Evolutionary conservation across 2,113 vertebrate genomes (phyloP), one percentile per base, ranked within the genome.

Genomic region (Mobula birostris): DNA sequence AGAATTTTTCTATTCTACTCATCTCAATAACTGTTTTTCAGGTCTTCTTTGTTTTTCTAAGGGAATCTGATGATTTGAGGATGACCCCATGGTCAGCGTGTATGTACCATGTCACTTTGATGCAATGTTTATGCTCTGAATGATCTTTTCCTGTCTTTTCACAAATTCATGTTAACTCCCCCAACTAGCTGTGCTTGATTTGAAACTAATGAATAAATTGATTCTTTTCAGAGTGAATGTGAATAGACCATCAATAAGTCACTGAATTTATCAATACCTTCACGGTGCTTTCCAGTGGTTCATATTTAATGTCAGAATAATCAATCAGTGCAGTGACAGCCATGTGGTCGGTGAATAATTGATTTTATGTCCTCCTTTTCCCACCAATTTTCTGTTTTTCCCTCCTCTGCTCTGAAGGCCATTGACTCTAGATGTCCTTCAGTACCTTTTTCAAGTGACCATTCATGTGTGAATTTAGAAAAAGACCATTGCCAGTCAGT

Each of bases 221-320:
- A 83, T 83, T 83, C 40, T 56, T 83, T 83, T 56, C 80, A 83
- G 40, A 58, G 19, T 83, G 80, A 83, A 21, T 83, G 48, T 83
- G 80, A 58, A 27, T 83, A 83, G 80, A 58, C 80, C 80, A 21
- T 83, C 80, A 83, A 58, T 83, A 83, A 40, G 80, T 83, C 80
- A 40, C 80, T 24, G 48, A 24, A 83, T 83, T 56, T 24, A 83
- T 83, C 80, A 83, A 83, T 83, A 83, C 11, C 48, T 83, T 83
- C 80, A 83, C 19, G 24, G 48, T 7, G 4, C 8, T 24, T 58
- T 27, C 48, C 48, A 83, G 8, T 56, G 80, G 8, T 15, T 58
- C 48, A 83, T 83, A 83, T 83, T 83, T 83, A 83, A 83, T 83
- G 40, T 56, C 80, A 83, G 48, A 83, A 83, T 83, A 83, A 83